phyloP scores from a whole-genome alignment of 2,797 vertebrate genomes.

The Danio choprae region DNA sequence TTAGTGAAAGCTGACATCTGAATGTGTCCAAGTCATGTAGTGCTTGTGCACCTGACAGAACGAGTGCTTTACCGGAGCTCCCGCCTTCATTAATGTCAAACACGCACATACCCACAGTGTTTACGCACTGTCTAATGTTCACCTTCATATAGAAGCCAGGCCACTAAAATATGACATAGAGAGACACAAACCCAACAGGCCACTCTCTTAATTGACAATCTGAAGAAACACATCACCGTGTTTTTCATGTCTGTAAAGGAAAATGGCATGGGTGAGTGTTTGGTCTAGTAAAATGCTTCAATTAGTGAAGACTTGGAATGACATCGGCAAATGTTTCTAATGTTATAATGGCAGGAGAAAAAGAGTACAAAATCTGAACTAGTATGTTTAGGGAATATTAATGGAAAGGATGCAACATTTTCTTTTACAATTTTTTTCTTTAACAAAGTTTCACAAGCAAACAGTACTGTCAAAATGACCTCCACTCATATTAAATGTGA shows the following conservation, averaged over 20 bases:
- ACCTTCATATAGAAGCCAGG: conserved; percentile 15
- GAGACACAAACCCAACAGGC: neutral
- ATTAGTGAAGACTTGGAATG: neutral
- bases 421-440: too few species aligned
- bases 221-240: neutral
- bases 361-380: neutral
- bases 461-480: too few species aligned
- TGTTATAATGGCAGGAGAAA: neutral
- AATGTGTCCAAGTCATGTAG: conserved; percentile 37
- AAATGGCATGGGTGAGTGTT: neutral
- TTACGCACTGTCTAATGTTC: conserved; percentile 11
- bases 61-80: conserved; percentile 30
- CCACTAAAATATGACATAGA: neutral
- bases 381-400: too few species aligned
- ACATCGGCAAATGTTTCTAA: neutral
- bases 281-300: neutral
- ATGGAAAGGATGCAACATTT: too few species aligned
- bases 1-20: conserved; percentile 45
- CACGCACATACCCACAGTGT: conserved; percentile 2
- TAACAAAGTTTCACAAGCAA: too few species aligned
- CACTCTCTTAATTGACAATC: neutral
- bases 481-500: too few species aligned
- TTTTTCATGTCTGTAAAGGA: neutral
- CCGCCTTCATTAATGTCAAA: conserved; percentile 47
- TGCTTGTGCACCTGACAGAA: conserved; percentile 31